Evolutionary conservation across 2,797 vertebrate species (phyloP).

Genomic region (Amblyopsis hoosieri): DNA sequence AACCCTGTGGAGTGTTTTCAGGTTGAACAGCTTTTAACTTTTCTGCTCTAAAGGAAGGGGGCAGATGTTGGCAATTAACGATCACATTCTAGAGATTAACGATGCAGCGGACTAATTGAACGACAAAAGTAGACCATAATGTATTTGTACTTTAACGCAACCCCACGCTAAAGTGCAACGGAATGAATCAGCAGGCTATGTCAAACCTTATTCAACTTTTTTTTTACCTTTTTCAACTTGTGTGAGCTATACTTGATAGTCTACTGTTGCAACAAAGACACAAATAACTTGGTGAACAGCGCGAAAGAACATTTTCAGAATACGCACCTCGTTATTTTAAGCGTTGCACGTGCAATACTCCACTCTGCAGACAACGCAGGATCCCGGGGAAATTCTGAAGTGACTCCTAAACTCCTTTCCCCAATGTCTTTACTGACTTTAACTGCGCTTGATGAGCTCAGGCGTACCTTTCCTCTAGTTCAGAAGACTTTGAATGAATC

Average conservation of each 20-base stretch:
- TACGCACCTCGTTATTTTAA: conserved; percentile 61
- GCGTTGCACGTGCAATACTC: conserved; percentile 58
- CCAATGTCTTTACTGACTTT: conserved; percentile 29
- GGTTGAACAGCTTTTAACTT: background rate
- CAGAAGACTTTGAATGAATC: conserved; percentile 62
- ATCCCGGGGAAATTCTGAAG: conserved; percentile 53
- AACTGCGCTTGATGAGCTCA: conserved; percentile 50
- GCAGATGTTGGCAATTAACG: conserved; percentile 67
- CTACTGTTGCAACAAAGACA: conserved; percentile 8
- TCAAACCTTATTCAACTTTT: background rate
- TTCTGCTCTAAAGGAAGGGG: background rate
- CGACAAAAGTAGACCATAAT: background rate
- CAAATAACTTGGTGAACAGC: background rate
- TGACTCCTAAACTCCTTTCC: conserved; percentile 51
- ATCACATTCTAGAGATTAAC: conserved; percentile 15
- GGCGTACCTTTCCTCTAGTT: conserved; percentile 61
- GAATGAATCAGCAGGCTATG: conserved; percentile 59
- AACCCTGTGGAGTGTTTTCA: background rate
- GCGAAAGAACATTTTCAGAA: background rate
- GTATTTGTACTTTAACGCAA: conserved; percentile 11
- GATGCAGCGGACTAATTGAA: conserved; percentile 2
- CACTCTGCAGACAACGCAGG: conserved; percentile 52
- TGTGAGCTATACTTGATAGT: too few relatives aligned
- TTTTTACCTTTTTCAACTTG: too few relatives aligned
- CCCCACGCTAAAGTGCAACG: conserved; percentile 19